These are phyloP conservation scores for Ctena decussata DNA, from an alignment of 2,888 invertebrate genomes.

Conservation along the genomic window DNA sequence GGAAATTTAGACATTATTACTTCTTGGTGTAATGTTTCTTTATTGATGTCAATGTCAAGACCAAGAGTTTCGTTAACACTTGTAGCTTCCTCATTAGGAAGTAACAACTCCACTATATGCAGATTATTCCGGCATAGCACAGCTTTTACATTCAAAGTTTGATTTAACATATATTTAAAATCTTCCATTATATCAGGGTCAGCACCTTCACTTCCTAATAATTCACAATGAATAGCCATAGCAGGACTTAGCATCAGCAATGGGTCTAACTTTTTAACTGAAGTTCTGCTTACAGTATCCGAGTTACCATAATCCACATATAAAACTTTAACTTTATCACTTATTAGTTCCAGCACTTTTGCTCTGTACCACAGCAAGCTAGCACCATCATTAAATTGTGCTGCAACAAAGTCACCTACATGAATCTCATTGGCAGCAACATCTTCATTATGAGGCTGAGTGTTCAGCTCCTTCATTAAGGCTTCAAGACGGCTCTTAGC, in stretches of 20 bases:
- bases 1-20: not conserved
- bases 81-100: not conserved
- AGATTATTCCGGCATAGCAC: not conserved
- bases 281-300: constrained; percentile 90
- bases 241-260: constrained; percentile 36
- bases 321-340: constrained; percentile 90
- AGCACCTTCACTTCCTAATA: not conserved
- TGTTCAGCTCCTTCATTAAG: constrained; percentile 87
- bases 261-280: constrained; percentile 83
- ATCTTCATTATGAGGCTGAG: constrained; percentile 81
- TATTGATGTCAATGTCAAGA: not conserved
- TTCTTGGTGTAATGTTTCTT: no score
- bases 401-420: constrained; percentile 66
- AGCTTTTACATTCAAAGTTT: not conserved
- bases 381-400: constrained; percentile 34
- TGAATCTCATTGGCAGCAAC: not conserved
- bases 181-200: not conserved
- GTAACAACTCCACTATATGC: not conserved
- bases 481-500: constrained; percentile 84
- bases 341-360: constrained; percentile 24
- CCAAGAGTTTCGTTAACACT: constrained; percentile 1
- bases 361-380: constrained; percentile 46
- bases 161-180: constrained; percentile 3
- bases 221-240: constrained; percentile 47
- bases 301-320: constrained; percentile 89